Base-by-base conservation (phyloP, 1,140 invertebrate genomes). In the Scylla paramamosain region DNA sequence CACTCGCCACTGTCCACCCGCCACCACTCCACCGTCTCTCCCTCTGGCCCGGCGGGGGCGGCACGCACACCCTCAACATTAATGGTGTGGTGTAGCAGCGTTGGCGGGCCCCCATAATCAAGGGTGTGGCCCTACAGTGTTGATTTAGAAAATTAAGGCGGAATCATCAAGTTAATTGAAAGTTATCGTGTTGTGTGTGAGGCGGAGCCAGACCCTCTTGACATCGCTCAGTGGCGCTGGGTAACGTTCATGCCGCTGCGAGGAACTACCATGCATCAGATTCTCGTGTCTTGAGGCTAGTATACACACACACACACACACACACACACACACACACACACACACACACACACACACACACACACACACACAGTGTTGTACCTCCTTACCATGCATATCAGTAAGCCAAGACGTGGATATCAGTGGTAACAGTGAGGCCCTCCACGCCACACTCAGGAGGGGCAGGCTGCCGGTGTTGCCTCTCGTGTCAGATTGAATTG, bases 141-240 rank as follows among this genome's bases (percentile, higher is more conserved):
- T 95, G 95, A 95, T 95, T 95, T 95, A 95, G 93, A 94, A 94
- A 95, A 95, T 95, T 95, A 95, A 95, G 95, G 48, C 89, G 32
- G 95, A 95, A 95, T 95, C 95, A 95, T 95, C 95, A 95, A 95
- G 77, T 95, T 95, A 95, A 95, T 95, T 95, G 95, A 95, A 95
- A 95, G 95, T 95, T 95, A 95, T 95, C 95, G 95, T 95, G 95
- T 95, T 94, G 83, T 92, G 84, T 48, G 39, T 48, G 29, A 52
- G 90, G 4, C 84, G 59, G 95, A 31, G 92, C 48, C 87, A 94
- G 45, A 32, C 82, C 82, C 93, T 32, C 93, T 59, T 16, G 25
- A 14, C 29, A 93, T 94, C 95, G 95, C 31, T 95, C 95, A 59
- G n/a, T 86, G 29, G 12, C 95, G 16, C 25, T 84, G 20, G 46